Percentiles rank a stretch among this genome's conserved stretches.
Conservation (phyloP, 2,888 invertebrate genomes). For the Sinodicranocentrus sp. region DNA sequence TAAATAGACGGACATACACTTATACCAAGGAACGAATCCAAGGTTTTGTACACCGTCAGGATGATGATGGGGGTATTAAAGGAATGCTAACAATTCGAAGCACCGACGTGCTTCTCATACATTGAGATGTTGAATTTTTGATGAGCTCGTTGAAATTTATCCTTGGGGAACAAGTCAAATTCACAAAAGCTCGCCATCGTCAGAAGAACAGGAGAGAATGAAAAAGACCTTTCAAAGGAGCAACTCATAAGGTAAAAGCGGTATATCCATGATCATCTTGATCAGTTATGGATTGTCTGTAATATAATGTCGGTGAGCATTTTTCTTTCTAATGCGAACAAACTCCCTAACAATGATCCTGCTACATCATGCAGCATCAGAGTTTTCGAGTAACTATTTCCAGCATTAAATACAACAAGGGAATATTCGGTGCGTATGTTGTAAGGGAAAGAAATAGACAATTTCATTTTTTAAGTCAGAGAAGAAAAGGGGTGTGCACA, state of each 20-base stretch:
- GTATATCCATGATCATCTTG: neutral
- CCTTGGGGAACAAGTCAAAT: constrained; percentile 56
- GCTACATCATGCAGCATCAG: constrained; percentile 1
- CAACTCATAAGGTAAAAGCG: too few species aligned
- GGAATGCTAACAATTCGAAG: constrained; percentile 65
- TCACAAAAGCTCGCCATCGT: neutral
- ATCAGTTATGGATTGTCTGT: constrained; percentile 15
- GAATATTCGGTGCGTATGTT: too few species aligned
- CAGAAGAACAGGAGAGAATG: neutral
- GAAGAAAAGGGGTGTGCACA: neutral
- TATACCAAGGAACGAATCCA: too few species aligned
- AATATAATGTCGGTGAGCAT: neutral
- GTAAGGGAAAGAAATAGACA: too few species aligned
- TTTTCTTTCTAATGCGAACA: too few species aligned
- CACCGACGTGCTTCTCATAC: constrained; percentile 64
- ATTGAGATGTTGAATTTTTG: constrained; percentile 65
- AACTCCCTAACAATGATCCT: neutral
- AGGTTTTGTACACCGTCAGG: constrained; percentile 5
- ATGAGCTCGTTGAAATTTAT: constrained; percentile 66
- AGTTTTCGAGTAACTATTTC: neutral
- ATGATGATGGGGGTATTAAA: constrained; percentile 59
- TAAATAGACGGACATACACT: too few species aligned
- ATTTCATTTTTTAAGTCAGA: neutral
- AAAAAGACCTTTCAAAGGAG: neutral
- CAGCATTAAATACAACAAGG: too few species aligned